A percentile compares a stretch with the other conserved stretches of the same genome.
Conservation (phyloP, 2,888 invertebrate genomes). For the Hyppa rectilinea region DNA sequence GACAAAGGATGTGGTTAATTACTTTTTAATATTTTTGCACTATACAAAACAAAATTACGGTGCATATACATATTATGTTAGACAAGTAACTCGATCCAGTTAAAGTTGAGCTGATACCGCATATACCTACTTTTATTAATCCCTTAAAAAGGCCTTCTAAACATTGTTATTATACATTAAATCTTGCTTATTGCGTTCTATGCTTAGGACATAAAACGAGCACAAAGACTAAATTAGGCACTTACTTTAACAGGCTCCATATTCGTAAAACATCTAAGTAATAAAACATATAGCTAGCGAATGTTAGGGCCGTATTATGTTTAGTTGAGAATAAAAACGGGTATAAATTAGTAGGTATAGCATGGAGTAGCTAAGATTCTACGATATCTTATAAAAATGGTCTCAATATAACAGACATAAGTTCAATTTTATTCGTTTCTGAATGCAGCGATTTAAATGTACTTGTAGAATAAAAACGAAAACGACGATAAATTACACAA, state of each 20-base stretch:
- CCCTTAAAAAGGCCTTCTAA: neutral
- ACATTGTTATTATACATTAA: neutral
- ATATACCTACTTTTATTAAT: neutral
- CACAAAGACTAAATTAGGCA: constrained; percentile 42
- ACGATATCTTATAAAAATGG: neutral
- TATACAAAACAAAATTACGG: neutral
- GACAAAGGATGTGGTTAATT: neutral
- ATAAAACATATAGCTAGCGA: constrained; percentile 35
- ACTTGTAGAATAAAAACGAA: neutral
- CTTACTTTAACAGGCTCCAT: constrained; percentile 37
- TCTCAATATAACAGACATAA: neutral
- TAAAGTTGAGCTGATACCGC: neutral
- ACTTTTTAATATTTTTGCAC: neutral
- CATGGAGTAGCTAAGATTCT: neutral
- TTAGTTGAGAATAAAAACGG: neutral
- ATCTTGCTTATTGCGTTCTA: neutral
- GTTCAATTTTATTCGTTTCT: neutral
- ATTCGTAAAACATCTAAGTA: constrained; percentile 44
- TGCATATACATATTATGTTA: neutral
- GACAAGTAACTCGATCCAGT: neutral
- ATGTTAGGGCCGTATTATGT: constrained; percentile 10
- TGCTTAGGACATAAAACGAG: constrained; percentile 26
- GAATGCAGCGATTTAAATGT: neutral
- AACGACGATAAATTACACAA: constrained; percentile 46
- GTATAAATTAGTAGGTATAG: constrained; percentile 3